Evolutionary conservation across 2,797 vertebrate genomes (phyloP), one percentile per base, ranked within the genome.

Genomic region (Acrossocheilus fasciatus): DNA sequence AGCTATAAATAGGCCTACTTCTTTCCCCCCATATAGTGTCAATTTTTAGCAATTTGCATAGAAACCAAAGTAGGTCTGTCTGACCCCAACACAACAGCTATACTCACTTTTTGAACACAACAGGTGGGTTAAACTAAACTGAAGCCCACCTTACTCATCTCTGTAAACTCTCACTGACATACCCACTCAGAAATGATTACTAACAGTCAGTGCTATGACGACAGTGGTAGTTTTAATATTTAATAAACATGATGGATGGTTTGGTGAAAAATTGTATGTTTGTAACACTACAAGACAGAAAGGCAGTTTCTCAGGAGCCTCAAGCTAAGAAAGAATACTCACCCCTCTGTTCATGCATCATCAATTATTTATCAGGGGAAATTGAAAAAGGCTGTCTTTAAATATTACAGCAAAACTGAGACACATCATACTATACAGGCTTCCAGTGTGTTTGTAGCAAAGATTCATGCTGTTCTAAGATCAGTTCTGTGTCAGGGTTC

Each of bases 381-480:
- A 81, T 52, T 81, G 18, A 80, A 80, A 81, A 81, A 20, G 43
- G 26, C 79, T 18, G 8, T 43, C 62, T 81, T 43, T 66, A 62
- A 66, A 18, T 81, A 81, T 47, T 50, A 34, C 11, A 50, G 26
- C 17, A 68, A 50, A 30, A 36, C 62, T 15, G 30, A 47, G 62
- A 69, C 41, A 59, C 57, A 45, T 45, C 15, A 68, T 50, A 43
- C 45, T 26, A 15, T 34, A 50, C 11, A 50, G 66, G 20, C 36
- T 82, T 50, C n/a, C 12, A 11, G 34, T 54, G 36, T 82, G 30
- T 52, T 70, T 82, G 20, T 70, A 52, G 30, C 30, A 66, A 20
- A 17, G 7, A 70, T 39, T n/a, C 11, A 11, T 41, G 30, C 20
- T 52, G 34, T 68, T 82, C 12, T 20, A 41, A 30, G 34, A 57